phyloP scores from a whole-genome alignment of 1,140 invertebrate species.

The Leptinotarsa texana region DNA sequence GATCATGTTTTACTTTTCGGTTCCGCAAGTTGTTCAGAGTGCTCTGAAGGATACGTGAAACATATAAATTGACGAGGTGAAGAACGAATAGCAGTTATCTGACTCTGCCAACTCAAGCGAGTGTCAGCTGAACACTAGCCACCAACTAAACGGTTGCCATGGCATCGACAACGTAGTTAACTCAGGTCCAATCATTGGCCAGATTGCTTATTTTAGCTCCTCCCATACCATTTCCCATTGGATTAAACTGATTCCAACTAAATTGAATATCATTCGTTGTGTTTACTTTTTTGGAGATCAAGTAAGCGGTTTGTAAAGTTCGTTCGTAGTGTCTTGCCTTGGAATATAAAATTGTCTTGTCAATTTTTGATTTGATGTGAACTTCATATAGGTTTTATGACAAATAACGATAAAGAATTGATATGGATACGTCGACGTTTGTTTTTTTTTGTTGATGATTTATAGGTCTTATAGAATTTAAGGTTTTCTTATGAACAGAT shows the following conservation, averaged over 20 bases:
- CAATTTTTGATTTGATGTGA: too few relatives aligned
- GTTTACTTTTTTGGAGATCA: slow-evolving; percentile 54
- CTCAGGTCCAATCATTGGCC: slow-evolving; percentile 50
- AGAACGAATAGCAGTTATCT: slow-evolving; percentile 2
- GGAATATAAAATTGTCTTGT: neutral
- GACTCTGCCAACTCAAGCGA: slow-evolving; percentile 33
- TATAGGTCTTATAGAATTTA: too few relatives aligned
- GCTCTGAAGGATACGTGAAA: neutral
- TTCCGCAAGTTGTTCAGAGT: neutral
- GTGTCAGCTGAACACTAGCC: slow-evolving; percentile 46
- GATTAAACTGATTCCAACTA: slow-evolving; percentile 55
- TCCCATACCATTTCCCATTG: slow-evolving; percentile 53
- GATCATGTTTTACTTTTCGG: neutral
- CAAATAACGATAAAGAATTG: too few relatives aligned
- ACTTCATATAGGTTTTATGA: too few relatives aligned
- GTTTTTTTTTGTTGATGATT: too few relatives aligned
- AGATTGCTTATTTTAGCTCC: slow-evolving; percentile 47
- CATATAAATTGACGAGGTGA: slow-evolving; percentile 11
- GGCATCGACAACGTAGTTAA: slow-evolving; percentile 50
- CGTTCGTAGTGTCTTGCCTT: slow-evolving; percentile 25
- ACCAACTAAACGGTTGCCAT: slow-evolving; percentile 53
- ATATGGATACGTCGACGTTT: too few relatives aligned
- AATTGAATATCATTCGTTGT: slow-evolving; percentile 57
- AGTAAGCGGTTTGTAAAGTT: slow-evolving; percentile 46
- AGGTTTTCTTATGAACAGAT: too few relatives aligned